These are phyloP conservation scores for Tetanocera ferruginea DNA, from an alignment of 2,888 invertebrate genomes.

Conservation along the genomic window DNA sequence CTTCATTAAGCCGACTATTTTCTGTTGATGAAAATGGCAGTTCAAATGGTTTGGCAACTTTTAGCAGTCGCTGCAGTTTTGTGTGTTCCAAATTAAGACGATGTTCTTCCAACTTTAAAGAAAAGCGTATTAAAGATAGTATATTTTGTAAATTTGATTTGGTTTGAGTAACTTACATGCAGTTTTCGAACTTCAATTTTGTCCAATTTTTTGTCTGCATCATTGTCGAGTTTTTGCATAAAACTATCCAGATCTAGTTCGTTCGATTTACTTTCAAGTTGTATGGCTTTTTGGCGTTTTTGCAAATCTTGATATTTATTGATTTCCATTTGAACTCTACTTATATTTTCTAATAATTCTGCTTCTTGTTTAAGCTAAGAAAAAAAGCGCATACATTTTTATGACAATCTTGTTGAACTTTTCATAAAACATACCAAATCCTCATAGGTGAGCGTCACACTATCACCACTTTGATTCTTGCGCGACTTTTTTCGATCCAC, in stretches of 20 bases:
- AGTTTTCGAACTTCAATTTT: constrained; percentile 77
- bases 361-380: constrained; percentile 61
- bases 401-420: background rate
- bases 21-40: constrained; percentile 69
- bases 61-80: constrained; percentile 79
- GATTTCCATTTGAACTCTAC: constrained; percentile 73
- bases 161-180: constrained; percentile 64
- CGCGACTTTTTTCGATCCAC: constrained; percentile 88
- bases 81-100: constrained; percentile 79
- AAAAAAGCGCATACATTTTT: background rate
- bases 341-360: constrained; percentile 74
- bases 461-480: constrained; percentile 68
- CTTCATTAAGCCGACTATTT: background rate
- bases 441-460: constrained; percentile 74
- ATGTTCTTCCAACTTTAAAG: constrained; percentile 74
- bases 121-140: constrained; percentile 29
- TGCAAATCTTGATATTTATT: constrained; percentile 68
- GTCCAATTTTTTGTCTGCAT: constrained; percentile 71
- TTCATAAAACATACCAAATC: constrained; percentile 72
- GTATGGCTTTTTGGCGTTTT: constrained; percentile 60
- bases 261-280: constrained; percentile 18
- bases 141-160: background rate
- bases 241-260: constrained; percentile 87
- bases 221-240: constrained; percentile 79
- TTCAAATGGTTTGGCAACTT: constrained; percentile 79